These are phyloP conservation scores for Calameuta pallipes DNA, from an alignment of 2,888 invertebrate species.

Conservation along the genomic window DNA sequence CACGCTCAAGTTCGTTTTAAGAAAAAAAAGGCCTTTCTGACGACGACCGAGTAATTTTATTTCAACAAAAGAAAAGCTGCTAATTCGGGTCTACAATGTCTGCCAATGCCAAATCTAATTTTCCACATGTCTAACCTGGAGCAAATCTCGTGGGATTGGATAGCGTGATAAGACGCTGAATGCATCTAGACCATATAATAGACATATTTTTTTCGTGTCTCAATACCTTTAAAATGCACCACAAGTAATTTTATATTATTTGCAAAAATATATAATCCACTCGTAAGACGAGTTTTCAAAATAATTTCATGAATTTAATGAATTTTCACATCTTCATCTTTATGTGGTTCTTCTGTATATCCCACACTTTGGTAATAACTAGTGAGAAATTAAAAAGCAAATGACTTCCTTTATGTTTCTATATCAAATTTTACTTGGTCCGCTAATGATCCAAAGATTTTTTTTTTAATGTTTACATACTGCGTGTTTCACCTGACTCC, in stretches of 20 bases:
- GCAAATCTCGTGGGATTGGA: neutral
- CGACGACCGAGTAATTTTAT: neutral
- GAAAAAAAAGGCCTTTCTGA: neutral
- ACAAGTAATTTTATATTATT: neutral
- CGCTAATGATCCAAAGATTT: neutral
- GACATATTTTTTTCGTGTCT: neutral
- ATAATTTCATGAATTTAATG: neutral
- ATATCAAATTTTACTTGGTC: neutral
- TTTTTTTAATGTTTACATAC: neutral
- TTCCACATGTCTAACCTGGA: constrained; percentile 18
- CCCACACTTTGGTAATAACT: neutral
- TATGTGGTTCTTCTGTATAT: neutral
- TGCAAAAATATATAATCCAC: neutral
- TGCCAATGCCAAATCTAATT: constrained; percentile 30
- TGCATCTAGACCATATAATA: neutral
- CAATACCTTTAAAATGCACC: neutral
- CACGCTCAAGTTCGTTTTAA: neutral
- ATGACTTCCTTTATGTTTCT: neutral
- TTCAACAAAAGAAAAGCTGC: neutral
- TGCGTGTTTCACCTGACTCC: neutral
- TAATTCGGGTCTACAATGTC: constrained; percentile 3
- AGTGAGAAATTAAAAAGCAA: neutral
- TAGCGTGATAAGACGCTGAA: neutral
- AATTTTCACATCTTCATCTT: neutral
- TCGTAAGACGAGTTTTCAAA: neutral